Percentiles rank a stretch among this genome's conserved stretches.
phyloP scores from a whole-genome alignment of 2,888 invertebrate genomes.

The Plebejus argus region DNA sequence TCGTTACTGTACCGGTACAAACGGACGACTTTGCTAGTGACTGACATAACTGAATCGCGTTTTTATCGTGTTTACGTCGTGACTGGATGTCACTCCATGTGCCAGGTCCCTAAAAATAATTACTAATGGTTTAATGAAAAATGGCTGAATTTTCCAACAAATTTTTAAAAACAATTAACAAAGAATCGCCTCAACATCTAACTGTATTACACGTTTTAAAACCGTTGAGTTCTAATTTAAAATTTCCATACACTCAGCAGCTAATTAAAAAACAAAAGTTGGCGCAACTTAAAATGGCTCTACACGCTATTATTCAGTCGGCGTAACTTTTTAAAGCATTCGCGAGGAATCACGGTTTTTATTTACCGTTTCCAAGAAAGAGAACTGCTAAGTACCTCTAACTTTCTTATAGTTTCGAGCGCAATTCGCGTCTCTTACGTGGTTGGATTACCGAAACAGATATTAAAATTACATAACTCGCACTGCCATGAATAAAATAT shows the following conservation, averaged over 20 bases:
- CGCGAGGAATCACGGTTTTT: constrained; percentile 33
- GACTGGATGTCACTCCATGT: too few relatives aligned
- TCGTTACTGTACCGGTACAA: too few relatives aligned
- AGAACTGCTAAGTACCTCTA: constrained; percentile 36
- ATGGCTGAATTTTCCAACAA: too few relatives aligned
- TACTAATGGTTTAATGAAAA: too few relatives aligned
- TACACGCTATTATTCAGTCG: constrained; percentile 31
- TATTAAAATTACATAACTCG: constrained; percentile 26
- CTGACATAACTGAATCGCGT: too few relatives aligned
- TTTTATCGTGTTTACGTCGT: too few relatives aligned
- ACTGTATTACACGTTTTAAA: neutral
- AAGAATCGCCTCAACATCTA: neutral
- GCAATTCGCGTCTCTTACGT: constrained; percentile 35
- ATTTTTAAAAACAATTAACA: neutral
- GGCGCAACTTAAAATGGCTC: constrained; percentile 23
- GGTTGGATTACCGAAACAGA: constrained; percentile 33
- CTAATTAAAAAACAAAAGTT: constrained; percentile 19
- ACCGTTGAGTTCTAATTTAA: neutral
- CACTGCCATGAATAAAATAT: constrained; percentile 8
- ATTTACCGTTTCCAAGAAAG: constrained; percentile 32
- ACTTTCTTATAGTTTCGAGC: constrained; percentile 38
- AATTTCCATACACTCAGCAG: neutral
- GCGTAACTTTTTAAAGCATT: constrained; percentile 34
- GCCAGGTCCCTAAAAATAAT: too few relatives aligned
- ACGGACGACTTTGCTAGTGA: too few relatives aligned